phyloP scores from a whole-genome alignment of 2,797 vertebrate genomes.

The Podarcis siculus region DNA sequence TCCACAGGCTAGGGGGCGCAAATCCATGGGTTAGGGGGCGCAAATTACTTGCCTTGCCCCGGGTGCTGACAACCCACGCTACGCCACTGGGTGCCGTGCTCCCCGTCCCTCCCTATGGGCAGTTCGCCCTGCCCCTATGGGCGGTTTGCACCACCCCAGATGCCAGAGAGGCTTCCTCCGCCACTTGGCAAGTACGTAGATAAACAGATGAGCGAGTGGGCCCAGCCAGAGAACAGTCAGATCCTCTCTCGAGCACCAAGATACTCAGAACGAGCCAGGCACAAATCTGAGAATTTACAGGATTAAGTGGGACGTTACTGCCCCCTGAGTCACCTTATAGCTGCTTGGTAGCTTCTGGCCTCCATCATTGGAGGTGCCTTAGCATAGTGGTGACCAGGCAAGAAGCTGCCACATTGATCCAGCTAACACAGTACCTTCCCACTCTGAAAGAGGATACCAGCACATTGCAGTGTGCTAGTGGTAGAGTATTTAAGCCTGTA shows the following conservation, averaged over 20 bases:
- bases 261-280: neutral
- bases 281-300: neutral
- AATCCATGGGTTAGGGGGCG: too few species aligned
- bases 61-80: too few species aligned
- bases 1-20: too few species aligned
- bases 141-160: too few species aligned
- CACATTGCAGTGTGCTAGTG: neutral
- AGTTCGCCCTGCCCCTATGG: too few species aligned
- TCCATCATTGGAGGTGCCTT: neutral
- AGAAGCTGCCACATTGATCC: neutral
- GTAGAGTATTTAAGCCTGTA: neutral
- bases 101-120: too few species aligned
- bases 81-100: too few species aligned
- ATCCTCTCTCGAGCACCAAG: neutral
- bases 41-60: too few species aligned
- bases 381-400: neutral
- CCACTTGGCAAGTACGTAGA: too few species aligned
- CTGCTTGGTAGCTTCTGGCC: neutral
- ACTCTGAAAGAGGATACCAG: neutral
- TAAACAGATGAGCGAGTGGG: neutral
- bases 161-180: too few species aligned
- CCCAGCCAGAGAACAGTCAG: too few species aligned
- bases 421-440: neutral
- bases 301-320: neutral
- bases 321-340: neutral